A percentile compares a stretch with the other conserved stretches of the same genome.
Evolutionary conservation across 2,113 vertebrate species (phyloP).

Genomic region (Neolamprologus ventralis): DNA sequence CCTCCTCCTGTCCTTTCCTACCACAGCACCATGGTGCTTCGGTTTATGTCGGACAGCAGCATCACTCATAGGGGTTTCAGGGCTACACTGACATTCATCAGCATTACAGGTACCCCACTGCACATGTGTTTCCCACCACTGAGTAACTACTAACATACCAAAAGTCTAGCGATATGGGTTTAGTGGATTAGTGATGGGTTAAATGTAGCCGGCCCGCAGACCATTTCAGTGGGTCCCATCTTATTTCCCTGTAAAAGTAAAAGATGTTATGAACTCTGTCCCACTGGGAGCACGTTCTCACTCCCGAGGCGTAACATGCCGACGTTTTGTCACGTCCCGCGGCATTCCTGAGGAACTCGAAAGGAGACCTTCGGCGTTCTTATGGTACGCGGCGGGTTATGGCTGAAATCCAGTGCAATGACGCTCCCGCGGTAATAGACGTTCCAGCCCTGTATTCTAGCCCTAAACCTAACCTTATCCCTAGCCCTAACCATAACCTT

Average conservation of each 20-base stretch:
- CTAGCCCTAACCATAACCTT: too few relatives aligned
- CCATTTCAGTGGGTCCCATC: not conserved
- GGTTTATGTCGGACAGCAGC: conserved; percentile 72
- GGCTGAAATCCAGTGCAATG: too few relatives aligned
- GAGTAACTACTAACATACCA: not conserved
- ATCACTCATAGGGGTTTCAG: conserved; percentile 70
- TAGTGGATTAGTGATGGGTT: not conserved
- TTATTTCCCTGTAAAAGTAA: not conserved
- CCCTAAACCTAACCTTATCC: too few relatives aligned
- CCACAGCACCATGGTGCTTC: conserved; percentile 69
- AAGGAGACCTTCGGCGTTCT: too few relatives aligned
- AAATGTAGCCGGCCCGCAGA: not conserved
- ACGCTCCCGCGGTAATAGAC: too few relatives aligned
- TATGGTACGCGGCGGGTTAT: too few relatives aligned
- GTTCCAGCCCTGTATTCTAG: too few relatives aligned
- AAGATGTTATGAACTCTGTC: not conserved
- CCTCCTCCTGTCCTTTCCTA: conserved; percentile 73
- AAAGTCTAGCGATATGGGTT: not conserved
- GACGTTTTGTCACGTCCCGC: too few relatives aligned
- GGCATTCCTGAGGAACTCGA: too few relatives aligned
- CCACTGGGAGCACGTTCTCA: not conserved
- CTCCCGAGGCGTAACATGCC: too few relatives aligned
- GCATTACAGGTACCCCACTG: conserved; percentile 55
- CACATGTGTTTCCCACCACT: not conserved
- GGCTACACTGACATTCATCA: conserved; percentile 70